These are phyloP conservation scores for Patella ulyssiponensis DNA, from an alignment of 2,888 invertebrate genomes.

Conservation along the genomic window DNA sequence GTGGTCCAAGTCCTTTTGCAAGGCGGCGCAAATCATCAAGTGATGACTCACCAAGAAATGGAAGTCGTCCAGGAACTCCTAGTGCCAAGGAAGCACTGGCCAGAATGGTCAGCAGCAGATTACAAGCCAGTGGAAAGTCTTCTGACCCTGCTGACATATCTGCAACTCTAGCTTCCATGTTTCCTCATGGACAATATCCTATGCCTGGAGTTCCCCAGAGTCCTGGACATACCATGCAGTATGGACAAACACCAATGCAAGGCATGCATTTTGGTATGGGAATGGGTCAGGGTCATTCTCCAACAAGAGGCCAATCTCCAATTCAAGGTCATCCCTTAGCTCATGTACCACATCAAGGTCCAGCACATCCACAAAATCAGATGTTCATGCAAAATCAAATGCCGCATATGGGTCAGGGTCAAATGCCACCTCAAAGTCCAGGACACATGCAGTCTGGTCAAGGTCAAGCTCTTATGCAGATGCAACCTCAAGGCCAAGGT, in stretches of 20 bases:
- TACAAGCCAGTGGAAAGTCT: conserved; percentile 47
- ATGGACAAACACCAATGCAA: conserved; percentile 19
- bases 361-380: conserved; percentile 1
- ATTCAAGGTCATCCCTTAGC: conserved; percentile 11
- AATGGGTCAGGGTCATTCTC: conserved; percentile 11
- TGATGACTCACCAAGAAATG: conserved; percentile 25
- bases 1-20: conserved; percentile 14
- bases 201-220: conserved; percentile 27
- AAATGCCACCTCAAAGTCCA: background rate
- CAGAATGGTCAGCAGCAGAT: conserved; percentile 81
- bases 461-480: background rate
- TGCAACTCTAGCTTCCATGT: conserved; percentile 27
- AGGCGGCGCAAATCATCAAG: conserved; percentile 33
- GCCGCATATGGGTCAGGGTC: background rate
- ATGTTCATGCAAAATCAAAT: background rate
- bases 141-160: conserved; percentile 31
- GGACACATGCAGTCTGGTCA: background rate
- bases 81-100: conserved; percentile 89
- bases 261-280: conserved; percentile 17
- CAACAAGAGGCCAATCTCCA: conserved; percentile 2
- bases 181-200: conserved; percentile 22
- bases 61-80: conserved; percentile 53
- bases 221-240: conserved; percentile 24
- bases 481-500: background rate
- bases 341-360: background rate